phyloP scores from a whole-genome alignment of 2,113 vertebrate species.

The Pandion haliaetus region DNA sequence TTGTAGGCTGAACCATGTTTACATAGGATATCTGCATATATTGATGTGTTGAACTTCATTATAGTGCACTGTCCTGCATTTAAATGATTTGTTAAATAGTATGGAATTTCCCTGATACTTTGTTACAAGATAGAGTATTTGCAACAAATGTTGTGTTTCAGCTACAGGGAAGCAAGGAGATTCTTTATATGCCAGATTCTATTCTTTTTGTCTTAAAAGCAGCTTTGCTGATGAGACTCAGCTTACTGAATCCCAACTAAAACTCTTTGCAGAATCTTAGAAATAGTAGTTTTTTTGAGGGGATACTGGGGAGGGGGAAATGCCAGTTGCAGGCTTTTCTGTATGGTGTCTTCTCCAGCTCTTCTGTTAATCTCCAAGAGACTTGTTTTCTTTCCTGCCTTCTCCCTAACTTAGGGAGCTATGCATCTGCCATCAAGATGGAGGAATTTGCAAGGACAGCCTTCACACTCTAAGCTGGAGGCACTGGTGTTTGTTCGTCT shows the following conservation, averaged over 20 bases:
- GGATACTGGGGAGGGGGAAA: not conserved
- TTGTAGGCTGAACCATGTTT: not conserved
- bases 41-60: not conserved
- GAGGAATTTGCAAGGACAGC: conserved; percentile 14
- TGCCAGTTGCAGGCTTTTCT: not conserved
- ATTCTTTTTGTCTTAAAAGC: not conserved
- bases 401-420: conserved; percentile 19
- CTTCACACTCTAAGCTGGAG: conserved; percentile 12
- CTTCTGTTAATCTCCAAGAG: not conserved
- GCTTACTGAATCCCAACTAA: not conserved
- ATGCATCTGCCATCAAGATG: not conserved
- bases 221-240: not conserved
- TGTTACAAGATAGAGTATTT: not conserved
- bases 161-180: not conserved
- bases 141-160: not conserved
- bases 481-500: not conserved
- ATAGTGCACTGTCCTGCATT: not conserved
- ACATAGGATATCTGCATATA: not conserved
- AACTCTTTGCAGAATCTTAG: not conserved
- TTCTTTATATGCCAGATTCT: not conserved
- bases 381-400: conserved; percentile 25
- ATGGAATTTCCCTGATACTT: not conserved
- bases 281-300: not conserved
- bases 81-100: not conserved
- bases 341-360: not conserved